Conservation (phyloP, 2,888 invertebrate species). For the Orgyia antiqua region DNA sequence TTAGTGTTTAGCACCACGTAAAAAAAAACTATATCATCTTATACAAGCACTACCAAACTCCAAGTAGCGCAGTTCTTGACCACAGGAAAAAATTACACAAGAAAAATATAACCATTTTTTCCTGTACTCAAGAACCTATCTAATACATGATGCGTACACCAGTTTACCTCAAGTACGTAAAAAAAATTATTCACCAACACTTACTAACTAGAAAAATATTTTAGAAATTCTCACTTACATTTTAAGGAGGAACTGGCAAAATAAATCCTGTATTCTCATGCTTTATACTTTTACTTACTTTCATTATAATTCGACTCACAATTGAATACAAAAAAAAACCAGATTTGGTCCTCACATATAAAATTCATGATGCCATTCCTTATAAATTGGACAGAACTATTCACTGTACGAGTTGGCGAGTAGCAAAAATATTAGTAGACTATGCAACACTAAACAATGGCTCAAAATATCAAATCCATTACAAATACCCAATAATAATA, state of each 20-base stretch:
- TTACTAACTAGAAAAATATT: slow-evolving; percentile 73
- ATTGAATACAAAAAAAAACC: slow-evolving; percentile 53
- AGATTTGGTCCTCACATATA: slow-evolving; percentile 65
- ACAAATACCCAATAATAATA: slow-evolving; percentile 70
- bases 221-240: slow-evolving; percentile 77
- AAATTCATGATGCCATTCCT: slow-evolving; percentile 74
- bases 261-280: slow-evolving; percentile 68
- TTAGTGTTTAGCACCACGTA: slow-evolving; percentile 62
- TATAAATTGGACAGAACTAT: slow-evolving; percentile 65
- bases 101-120: slow-evolving; percentile 24
- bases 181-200: slow-evolving; percentile 71
- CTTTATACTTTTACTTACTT: slow-evolving; percentile 14
- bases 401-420: slow-evolving; percentile 50
- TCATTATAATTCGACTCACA: slow-evolving; percentile 37
- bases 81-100: slow-evolving; percentile 29
- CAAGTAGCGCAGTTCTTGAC: slow-evolving; percentile 40
- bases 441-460: slow-evolving; percentile 66
- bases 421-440: slow-evolving; percentile 75
- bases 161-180: slow-evolving; percentile 48
- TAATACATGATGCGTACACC: slow-evolving; percentile 63
- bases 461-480: slow-evolving; percentile 70
- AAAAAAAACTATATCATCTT: slow-evolving; percentile 47
- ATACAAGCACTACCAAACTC: slow-evolving; percentile 48
- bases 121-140: slow-evolving; percentile 27
- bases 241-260: slow-evolving; percentile 77